Base-by-base conservation (phyloP, 2,797 vertebrate genomes). In the Hippopotamyrus pictus region DNA sequence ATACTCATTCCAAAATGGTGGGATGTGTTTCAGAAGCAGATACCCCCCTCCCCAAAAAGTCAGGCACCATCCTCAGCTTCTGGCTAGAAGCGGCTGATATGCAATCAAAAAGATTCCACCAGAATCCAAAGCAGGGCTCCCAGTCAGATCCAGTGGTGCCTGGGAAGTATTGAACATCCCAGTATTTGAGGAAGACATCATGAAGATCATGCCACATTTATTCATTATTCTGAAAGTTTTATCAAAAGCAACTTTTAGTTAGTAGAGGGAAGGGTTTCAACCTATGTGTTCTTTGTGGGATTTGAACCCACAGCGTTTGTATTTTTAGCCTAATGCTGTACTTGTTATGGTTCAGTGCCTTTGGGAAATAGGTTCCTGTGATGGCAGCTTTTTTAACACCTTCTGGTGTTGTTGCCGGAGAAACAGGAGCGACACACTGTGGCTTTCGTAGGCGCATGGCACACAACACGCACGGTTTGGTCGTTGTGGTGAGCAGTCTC, bases 1-100 rank as follows among this genome's bases (percentile, higher is more conserved):
- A 93, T 93, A 94, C 93, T 95, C 94, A 88, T 94, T 91, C 86
- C 29, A 89, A 88, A 62, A 44, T 88, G 92, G 90, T 92, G 46
- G 37, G 12, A 12, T 69, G 11, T 79, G 12, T 19, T 79, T 79
- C 33, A n/a, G 37, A 37, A 44, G 37, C 73, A 79, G 17, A 44
- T 17, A 44, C 0, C 17, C 5, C 17, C 37, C 17, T 41, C 33
- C 73, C 37, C 37, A 44, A 44, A 79, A 19, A 79, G 73, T 19
- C 37, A 19, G 37, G 17, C 37, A 44, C 33, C 37, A 33, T 82
- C 83, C 51, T 88, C 92, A 90, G 93, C 93, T 93, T 92, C 93
- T 92, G 91, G 84, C 41, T 54, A 17, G 69, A 3, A 54, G 29
- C 22, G 22, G 65, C 69, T 25, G 88, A 46, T 50, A 88, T 88